Conservation (phyloP, 2,888 invertebrate species). For the Drosophila borealis region DNA sequence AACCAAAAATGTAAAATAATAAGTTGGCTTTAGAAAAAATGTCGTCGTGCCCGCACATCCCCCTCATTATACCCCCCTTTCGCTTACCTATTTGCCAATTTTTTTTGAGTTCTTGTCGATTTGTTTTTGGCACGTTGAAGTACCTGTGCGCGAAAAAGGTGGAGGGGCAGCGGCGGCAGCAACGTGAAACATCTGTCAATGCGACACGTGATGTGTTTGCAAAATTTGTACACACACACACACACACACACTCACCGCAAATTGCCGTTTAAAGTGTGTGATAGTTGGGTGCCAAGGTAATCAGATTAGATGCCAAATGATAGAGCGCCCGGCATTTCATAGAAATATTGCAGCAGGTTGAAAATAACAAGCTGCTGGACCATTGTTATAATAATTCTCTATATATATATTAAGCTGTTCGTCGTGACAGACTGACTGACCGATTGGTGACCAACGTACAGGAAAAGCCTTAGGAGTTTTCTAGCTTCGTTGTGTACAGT, state of each 20-base stretch:
- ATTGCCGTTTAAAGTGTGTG: constrained; percentile 55
- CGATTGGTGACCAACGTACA: too few relatives aligned
- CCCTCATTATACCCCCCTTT: not conserved
- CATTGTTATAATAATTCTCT: not conserved
- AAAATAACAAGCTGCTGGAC: not conserved
- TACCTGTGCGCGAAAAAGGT: constrained; percentile 35
- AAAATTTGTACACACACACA: constrained; percentile 22
- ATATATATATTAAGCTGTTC: not conserved
- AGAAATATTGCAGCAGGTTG: constrained; percentile 18
- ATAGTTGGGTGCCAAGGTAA: constrained; percentile 62
- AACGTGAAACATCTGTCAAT: constrained; percentile 60
- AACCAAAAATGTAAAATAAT: constrained; percentile 77
- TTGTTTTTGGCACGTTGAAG: constrained; percentile 24
- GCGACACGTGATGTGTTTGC: constrained; percentile 61
- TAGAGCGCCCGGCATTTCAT: constrained; percentile 30
- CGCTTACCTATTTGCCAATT: constrained; percentile 19
- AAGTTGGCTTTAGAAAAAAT: constrained; percentile 59
- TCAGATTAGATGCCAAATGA: constrained; percentile 56
- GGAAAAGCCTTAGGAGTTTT: too few relatives aligned
- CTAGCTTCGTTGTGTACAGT: too few relatives aligned
- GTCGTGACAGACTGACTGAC: too few relatives aligned
- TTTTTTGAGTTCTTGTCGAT: constrained; percentile 47
- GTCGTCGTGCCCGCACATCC: constrained; percentile 24
- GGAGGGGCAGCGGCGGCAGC: constrained; percentile 10
- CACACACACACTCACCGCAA: constrained; percentile 26